Evolutionary conservation across 2,888 invertebrate species (phyloP).

Genomic region (Noctua fimbriata): DNA sequence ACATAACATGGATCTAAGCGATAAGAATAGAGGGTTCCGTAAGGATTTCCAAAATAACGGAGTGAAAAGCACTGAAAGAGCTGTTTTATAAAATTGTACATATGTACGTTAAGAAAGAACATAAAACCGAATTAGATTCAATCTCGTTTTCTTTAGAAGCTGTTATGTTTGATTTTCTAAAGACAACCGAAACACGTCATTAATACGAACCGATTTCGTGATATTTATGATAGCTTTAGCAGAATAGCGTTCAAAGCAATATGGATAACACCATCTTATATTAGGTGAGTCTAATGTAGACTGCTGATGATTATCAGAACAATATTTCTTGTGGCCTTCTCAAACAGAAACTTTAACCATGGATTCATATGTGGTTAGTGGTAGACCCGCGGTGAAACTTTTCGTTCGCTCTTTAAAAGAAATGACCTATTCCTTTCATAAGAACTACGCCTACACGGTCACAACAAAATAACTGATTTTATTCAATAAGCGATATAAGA

Average conservation of each 20-base stretch:
- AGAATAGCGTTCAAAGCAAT: not conserved
- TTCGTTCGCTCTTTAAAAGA: too few relatives aligned
- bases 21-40: too few relatives aligned
- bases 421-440: too few relatives aligned
- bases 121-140: not conserved
- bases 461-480: too few relatives aligned
- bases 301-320: not conserved
- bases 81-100: not conserved
- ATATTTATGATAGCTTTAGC: constrained; percentile 10
- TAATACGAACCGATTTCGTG: not conserved
- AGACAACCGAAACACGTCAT: not conserved
- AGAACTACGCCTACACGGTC: too few relatives aligned
- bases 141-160: not conserved
- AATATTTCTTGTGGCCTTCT: not conserved
- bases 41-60: too few relatives aligned
- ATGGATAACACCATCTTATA: not conserved
- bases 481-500: too few relatives aligned
- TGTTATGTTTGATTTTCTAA: not conserved
- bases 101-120: too few relatives aligned
- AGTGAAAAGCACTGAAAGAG: not conserved
- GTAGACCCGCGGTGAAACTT: too few relatives aligned
- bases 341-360: too few relatives aligned
- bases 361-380: too few relatives aligned
- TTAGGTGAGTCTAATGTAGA: not conserved
- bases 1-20: not conserved